Evolutionary conservation across 2,113 vertebrate genomes (phyloP), one percentile per base, ranked within the genome.

Genomic region (Struthio camelus): DNA sequence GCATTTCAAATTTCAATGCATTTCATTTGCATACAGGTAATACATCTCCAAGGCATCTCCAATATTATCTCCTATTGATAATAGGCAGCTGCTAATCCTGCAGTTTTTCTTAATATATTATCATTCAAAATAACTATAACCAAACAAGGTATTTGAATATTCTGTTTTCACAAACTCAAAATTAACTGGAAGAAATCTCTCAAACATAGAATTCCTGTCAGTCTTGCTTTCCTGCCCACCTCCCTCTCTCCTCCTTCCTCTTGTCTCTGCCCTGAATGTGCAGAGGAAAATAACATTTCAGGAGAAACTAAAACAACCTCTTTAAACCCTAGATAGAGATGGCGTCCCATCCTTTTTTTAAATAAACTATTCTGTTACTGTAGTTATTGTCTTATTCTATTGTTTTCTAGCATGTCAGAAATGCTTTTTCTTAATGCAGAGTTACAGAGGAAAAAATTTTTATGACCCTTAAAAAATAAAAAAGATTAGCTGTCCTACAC

Each of bases 251-350:
- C 38, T n/a, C 30, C 11, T 90, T 90, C 9, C 7, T 94, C 50
- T 36, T n/a, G 1, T 64, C 42, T 89, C 53, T 11, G 34, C 17
- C 14, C 20, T 12, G 34, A 46, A 3, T 0, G 0, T 10, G 14
- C 51, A 75, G 13, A 93, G 34, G 32, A 36, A 71, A 73, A 28
- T 50, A 25, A 30, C 5, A 1, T 73, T 80, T 22, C 67, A 80
- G 62, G 62, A 84, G 28, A 51, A 89, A 14, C 4, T 51, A 25
- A 71, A 65, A 34, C 14, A 50, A 6, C 9, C 9, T 54, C 9
- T 85, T 50, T 40, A 85, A 27, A 56, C 7, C 22, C 11, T 59
- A 66, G 6, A 28, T 66, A 18, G 17, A n/a, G 50, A n/a, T 40
- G 34, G 1, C 6, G 2, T 76, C 59, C 34, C 27, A 28, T 38